These are phyloP conservation scores for Paratilapia polleni DNA, from an alignment of 2,113 vertebrate genomes.

Conservation along the genomic window DNA sequence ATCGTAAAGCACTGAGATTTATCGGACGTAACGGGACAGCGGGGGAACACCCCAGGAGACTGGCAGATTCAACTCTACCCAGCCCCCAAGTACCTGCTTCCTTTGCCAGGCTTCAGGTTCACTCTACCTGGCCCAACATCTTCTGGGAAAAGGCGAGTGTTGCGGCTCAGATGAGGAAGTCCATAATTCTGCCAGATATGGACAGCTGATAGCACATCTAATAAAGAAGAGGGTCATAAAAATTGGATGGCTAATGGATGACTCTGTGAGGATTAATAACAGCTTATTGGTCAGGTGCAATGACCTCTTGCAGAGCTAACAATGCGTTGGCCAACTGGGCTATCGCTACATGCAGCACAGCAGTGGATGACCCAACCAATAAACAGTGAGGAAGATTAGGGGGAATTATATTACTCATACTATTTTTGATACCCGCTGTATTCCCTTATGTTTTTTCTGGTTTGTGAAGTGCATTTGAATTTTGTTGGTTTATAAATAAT, in stretches of 20 bases:
- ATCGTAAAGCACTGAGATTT: slow-evolving; percentile 86
- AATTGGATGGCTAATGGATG: slow-evolving; percentile 73
- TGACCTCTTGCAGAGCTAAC: slow-evolving; percentile 62
- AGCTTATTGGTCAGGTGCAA: slow-evolving; percentile 67
- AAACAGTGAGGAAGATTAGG: background rate
- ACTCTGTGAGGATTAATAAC: slow-evolving; percentile 70
- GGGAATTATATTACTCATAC: background rate
- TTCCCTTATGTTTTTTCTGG: background rate
- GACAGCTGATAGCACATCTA: slow-evolving; percentile 73
- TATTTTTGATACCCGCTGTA: background rate
- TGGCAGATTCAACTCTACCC: slow-evolving; percentile 62
- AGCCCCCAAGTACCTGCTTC: background rate
- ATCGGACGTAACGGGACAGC: slow-evolving; percentile 77
- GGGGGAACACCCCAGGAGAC: slow-evolving; percentile 78
- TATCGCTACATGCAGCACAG: slow-evolving; percentile 13
- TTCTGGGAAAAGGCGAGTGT: slow-evolving; percentile 56
- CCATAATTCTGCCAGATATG: slow-evolving; percentile 72
- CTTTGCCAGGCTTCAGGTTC: slow-evolving; percentile 42
- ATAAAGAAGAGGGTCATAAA: slow-evolving; percentile 76
- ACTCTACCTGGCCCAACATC: slow-evolving; percentile 49
- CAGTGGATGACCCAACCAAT: slow-evolving; percentile 13
- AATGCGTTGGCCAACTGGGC: slow-evolving; percentile 39
- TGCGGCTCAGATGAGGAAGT: slow-evolving; percentile 41
- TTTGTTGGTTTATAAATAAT: slow-evolving; percentile 58
- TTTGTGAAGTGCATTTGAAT: slow-evolving; percentile 25